These are phyloP conservation scores for Diadophis punctatus DNA, from an alignment of 2,113 vertebrate genomes.

Conservation along the genomic window DNA sequence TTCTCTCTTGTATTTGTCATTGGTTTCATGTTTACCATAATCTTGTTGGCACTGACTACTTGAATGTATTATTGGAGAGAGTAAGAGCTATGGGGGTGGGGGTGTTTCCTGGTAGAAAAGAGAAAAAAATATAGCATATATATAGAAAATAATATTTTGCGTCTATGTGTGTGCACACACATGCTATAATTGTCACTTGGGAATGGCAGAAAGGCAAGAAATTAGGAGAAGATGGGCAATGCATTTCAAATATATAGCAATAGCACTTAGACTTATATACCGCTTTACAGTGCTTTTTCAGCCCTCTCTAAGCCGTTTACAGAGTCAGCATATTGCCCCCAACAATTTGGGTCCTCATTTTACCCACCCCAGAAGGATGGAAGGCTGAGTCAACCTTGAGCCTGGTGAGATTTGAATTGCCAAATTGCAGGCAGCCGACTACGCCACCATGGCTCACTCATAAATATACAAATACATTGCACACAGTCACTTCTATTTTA, in stretches of 20 bases:
- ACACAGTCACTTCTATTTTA: background rate
- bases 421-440: too few species aligned
- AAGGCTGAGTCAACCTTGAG: too few species aligned
- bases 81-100: background rate
- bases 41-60: background rate
- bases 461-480: background rate
- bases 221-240: background rate
- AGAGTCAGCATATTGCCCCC: too few species aligned
- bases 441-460: too few species aligned
- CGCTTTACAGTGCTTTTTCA: too few species aligned
- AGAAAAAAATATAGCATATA: background rate
- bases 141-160: background rate
- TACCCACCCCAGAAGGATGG: too few species aligned
- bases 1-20: background rate
- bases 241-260: background rate
- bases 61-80: background rate
- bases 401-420: too few species aligned
- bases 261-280: too few species aligned
- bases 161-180: background rate
- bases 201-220: background rate
- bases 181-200: background rate
- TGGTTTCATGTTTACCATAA: background rate
- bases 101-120: background rate
- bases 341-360: too few species aligned
- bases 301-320: too few species aligned